Evolutionary conservation across 2,888 invertebrate genomes (phyloP).

Genomic region (Prosapia bicincta): DNA sequence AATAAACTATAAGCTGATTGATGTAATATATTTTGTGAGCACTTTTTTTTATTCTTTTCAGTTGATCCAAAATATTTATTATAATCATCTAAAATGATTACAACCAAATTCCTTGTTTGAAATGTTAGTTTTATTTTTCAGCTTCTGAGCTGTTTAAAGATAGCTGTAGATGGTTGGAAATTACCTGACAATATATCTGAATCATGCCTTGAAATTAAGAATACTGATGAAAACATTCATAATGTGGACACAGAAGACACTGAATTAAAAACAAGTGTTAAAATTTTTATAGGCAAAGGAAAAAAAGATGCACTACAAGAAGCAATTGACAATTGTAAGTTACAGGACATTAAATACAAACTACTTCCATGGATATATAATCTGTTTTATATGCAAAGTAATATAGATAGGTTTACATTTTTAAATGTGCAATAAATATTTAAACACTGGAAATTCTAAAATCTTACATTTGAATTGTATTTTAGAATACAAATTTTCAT

Average conservation of each 20-base stretch:
- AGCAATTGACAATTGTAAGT: constrained; percentile 68
- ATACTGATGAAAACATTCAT: constrained; percentile 37
- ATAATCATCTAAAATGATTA: not conserved
- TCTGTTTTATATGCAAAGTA: not conserved
- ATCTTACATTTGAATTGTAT: no score
- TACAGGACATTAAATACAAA: no score
- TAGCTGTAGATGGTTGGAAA: constrained; percentile 49
- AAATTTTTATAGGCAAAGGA: constrained; percentile 76
- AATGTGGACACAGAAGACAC: constrained; percentile 58
- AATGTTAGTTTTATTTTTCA: constrained; percentile 37
- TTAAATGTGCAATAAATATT: no score
- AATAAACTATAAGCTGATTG: no score
- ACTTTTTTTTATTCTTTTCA: no score
- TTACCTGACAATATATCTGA: constrained; percentile 26
- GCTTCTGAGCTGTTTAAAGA: constrained; percentile 60
- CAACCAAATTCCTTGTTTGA: not conserved
- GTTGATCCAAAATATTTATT: no score
- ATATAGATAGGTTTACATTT: no score
- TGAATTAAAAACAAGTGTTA: constrained; percentile 79
- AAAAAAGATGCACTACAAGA: constrained; percentile 62
- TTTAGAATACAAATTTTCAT: no score
- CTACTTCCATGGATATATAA: not conserved
- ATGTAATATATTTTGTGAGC: no score
- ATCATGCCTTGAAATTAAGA: constrained; percentile 36
- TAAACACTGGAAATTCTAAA: no score